phyloP scores from a whole-genome alignment of 2,113 vertebrate genomes.

The Butastur rufipennis region DNA sequence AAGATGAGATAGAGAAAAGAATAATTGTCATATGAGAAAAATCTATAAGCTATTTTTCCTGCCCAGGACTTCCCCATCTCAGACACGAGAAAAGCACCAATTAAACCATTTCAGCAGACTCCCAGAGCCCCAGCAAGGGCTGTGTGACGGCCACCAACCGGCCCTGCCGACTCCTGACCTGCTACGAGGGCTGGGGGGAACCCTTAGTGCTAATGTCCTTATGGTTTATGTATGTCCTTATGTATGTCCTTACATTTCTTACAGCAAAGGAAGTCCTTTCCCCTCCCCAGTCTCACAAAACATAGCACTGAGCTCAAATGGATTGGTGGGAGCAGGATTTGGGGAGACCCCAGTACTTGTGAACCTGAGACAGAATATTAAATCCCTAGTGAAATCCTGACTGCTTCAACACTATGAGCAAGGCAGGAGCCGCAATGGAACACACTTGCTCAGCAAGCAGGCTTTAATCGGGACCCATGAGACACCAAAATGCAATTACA shows the following conservation, averaged over 20 bases:
- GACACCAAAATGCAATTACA: background rate
- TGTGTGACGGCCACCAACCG: rapidly evolving
- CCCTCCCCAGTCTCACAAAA: background rate
- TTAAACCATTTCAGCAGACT: background rate
- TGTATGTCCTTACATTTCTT: background rate
- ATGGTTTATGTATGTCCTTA: too few species aligned
- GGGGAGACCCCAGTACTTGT: background rate
- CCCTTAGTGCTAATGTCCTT: background rate
- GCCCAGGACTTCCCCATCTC: background rate
- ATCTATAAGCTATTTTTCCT: background rate
- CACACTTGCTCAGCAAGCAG: background rate
- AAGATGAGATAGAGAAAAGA: background rate
- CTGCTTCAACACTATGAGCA: background rate
- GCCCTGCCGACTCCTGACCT: background rate
- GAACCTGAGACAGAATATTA: background rate
- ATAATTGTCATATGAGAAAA: background rate
- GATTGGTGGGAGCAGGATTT: background rate
- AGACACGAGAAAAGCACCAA: background rate
- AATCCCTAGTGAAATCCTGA: background rate
- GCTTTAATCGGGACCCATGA: background rate
- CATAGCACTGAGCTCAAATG: rapidly evolving
- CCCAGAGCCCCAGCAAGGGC: background rate
- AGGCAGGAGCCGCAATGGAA: background rate
- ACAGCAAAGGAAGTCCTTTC: background rate
- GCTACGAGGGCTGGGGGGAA: background rate